Base-by-base conservation (phyloP, 1,140 invertebrate genomes). In the Idris sp. region DNA sequence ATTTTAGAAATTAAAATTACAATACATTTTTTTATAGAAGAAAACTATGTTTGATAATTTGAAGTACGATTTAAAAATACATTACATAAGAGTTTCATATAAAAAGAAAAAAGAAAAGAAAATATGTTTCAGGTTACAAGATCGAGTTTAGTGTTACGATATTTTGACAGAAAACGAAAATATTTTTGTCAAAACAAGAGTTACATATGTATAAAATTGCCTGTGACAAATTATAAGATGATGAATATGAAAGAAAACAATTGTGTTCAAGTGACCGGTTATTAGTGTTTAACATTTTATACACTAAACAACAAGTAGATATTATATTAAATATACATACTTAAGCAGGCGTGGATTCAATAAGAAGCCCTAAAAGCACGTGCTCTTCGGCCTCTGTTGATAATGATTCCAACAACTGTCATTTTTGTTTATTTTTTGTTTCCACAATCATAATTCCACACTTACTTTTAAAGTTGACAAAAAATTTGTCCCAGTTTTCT, bases 361-460 rank as follows among this genome's bases (percentile, higher is more conserved):
- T 18, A 43, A 38, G n/a, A n/a, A 43, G 30, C 19, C 33, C 49
- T 49, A 38, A 11, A 58, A 41, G 49, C 58, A 58, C 49, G 51
- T 61, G 68, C 68, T 38, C 31, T 7, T 26, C 10, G n/a, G 25
- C 35, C 33, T 26, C 19, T 13, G 48, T 35, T 54, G 1, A 71
- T 36, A 16, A 43, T 48, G 30, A 71, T 61, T 43, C 65, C 19
- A 44, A 51, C 68, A 72, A 72, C 68, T 72, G 68, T 72, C 51
- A 58, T 58, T 16, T 33, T 64, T 72, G 49, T 64, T 64, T 62
- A 62, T 72, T 41, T 49, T 64, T 72, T 62, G 15, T 41, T 16
- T 18, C 28, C 33, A 35, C 56, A 69, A 69, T 59, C 28, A 59
- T 44, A 69, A 18, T 18, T 13, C 22, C 11, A 40, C 19, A 14